These are phyloP conservation scores for Colistium nudipinnis DNA, from an alignment of 2,113 vertebrate species.

Conservation along the genomic window DNA sequence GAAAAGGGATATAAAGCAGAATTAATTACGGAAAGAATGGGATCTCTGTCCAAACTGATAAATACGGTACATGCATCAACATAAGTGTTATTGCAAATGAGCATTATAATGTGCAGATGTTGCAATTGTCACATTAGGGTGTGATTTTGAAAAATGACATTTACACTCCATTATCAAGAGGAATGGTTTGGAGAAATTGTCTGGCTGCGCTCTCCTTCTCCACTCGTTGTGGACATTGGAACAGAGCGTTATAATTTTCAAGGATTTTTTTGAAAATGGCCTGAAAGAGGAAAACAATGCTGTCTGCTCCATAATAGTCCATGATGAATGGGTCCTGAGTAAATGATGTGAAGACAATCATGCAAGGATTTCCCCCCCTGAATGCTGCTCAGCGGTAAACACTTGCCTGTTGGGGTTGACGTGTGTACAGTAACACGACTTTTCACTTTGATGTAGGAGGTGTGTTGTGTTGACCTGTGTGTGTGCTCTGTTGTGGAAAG, in stretches of 20 bases:
- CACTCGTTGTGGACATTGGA: background rate
- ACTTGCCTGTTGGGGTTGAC: conserved; percentile 1
- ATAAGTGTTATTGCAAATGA: background rate
- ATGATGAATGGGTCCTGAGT: background rate
- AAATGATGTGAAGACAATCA: conserved; percentile 5
- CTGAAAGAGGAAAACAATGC: background rate
- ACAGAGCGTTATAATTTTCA: background rate
- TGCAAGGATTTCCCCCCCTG: background rate
- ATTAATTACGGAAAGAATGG: too few relatives aligned
- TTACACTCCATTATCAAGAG: background rate
- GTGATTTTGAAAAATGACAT: background rate
- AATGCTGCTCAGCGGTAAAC: conserved; percentile 1
- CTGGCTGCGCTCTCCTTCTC: background rate
- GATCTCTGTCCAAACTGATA: conserved; percentile 4
- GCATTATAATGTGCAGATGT: background rate
- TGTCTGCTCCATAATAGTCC: background rate
- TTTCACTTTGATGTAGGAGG: conserved; percentile 10
- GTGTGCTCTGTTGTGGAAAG: conserved; percentile 9
- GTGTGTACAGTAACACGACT: conserved; percentile 4
- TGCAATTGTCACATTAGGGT: background rate
- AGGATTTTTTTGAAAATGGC: background rate
- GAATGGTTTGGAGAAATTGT: background rate
- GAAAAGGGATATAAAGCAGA: background rate
- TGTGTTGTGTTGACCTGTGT: background rate
- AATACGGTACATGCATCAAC: background rate